phyloP scores from a whole-genome alignment of 92 coral and sea anemone genomes.

The Parazoanthus swiftii region DNA sequence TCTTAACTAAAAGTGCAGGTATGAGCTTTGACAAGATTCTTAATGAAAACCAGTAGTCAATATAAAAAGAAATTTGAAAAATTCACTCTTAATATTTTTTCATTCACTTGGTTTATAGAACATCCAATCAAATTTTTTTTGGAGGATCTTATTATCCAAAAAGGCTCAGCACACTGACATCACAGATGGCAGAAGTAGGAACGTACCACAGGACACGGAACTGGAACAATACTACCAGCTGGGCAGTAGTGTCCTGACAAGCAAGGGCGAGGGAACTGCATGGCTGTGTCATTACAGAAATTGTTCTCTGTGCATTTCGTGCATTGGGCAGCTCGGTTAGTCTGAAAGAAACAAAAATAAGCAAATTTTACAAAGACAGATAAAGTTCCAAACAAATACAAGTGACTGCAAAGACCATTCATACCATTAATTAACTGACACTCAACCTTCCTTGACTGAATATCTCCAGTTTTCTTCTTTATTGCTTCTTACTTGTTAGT shows the following conservation, averaged over 20 bases:
- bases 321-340: slow-evolving; percentile 80
- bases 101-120: too few species aligned
- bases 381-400: too few species aligned
- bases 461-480: too few species aligned
- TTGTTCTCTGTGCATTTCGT: slow-evolving; percentile 75
- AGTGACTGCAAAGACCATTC: too few species aligned
- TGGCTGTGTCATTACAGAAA: slow-evolving; percentile 84
- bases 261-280: slow-evolving; percentile 65
- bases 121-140: too few species aligned
- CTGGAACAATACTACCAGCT: slow-evolving; percentile 76
- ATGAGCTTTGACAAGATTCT: too few species aligned
- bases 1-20: too few species aligned
- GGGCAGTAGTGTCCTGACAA: slow-evolving; percentile 83
- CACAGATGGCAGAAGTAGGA: neutral
- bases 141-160: neutral
- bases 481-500: too few species aligned
- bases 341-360: slow-evolving; percentile 50
- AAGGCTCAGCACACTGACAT: neutral
- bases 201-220: slow-evolving; percentile 87
- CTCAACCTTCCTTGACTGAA: too few species aligned
- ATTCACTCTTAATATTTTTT: neutral
- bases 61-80: too few species aligned
- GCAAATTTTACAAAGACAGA: neutral
- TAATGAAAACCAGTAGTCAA: too few species aligned
- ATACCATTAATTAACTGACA: too few species aligned